Evolutionary conservation across 2,888 invertebrate genomes (phyloP), one percentile per base, ranked within the genome.

Genomic region (Amiota minor): DNA sequence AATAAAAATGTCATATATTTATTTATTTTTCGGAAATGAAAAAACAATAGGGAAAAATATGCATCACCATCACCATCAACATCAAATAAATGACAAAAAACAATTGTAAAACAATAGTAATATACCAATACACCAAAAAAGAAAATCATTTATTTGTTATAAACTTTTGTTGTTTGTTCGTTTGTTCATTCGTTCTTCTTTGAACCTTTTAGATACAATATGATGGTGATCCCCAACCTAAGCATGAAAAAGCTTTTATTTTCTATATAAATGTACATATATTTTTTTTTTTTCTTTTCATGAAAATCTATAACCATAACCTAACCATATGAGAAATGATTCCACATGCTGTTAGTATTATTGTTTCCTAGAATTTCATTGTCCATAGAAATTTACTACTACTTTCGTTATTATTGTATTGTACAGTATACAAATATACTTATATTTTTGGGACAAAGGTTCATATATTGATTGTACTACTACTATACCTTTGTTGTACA

Each of bases 1-100:
- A 3, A 68, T 20, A 68, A 68, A 68, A 53, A 53, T 68, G 53
- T 50, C 67, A 68, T n/a, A 53, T 18, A 68, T 68, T 68, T 65
- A 53, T 50, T 68, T 50, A 53, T n/a, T 9, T 53, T 12, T 53
- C 1, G 6, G 8, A 53, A 53, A n/a, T 53, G 35, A 35, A 8
- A 35, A 1, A 35, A 2, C 35, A 3, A 35, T 6, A 35, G 6
- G 35, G 35, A 35, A 35, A 35, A 35, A 35, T 3, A 35, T 35
- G 6, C 6, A 35, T 6, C 2, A 35, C 0, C 35, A 35, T 6
- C 2, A 35, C 0, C 35, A 35, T 6, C 6, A 35, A 35, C 35
- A 35, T 35, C 6, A 35, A 6, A 35, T 6, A 35, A 35, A 35
- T 35, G 35, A 35, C 35, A 35, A 35, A 14, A 53, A 53, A 53